These are phyloP conservation scores for Babylonia areolata DNA, from an alignment of 1,140 invertebrate species.

Conservation along the genomic window DNA sequence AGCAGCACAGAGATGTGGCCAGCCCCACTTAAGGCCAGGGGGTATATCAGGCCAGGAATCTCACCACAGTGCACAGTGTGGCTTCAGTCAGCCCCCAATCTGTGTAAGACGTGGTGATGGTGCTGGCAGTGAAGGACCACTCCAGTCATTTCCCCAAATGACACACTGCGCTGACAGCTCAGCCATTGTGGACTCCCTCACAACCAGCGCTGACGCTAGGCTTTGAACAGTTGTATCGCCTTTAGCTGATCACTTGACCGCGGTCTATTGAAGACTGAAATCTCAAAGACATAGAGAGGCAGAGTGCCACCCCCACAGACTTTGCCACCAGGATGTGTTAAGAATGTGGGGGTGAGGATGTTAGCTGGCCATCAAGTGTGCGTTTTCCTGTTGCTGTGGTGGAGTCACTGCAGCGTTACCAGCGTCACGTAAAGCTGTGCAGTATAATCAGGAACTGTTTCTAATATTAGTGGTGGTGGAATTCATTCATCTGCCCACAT, in stretches of 20 bases:
- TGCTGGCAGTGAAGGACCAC: background rate
- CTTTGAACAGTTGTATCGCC: background rate
- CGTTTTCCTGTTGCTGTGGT: background rate
- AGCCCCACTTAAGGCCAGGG: too few species aligned
- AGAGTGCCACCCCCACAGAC: too few species aligned
- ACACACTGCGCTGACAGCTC: background rate
- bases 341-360: background rate
- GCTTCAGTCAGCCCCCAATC: too few species aligned
- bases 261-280: background rate
- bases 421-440: too few species aligned
- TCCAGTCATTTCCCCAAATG: slow-evolving; percentile 11
- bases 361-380: background rate
- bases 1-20: too few species aligned
- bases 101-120: background rate
- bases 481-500: slow-evolving; percentile 11
- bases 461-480: background rate
- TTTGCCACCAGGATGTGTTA: background rate
- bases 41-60: too few species aligned
- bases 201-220: background rate
- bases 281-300: too few species aligned
- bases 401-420: too few species aligned
- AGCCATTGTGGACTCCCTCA: background rate
- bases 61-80: too few species aligned
- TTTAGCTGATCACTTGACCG: background rate
- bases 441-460: too few species aligned